Conservation (phyloP, 2,113 vertebrate genomes). For the Chiloscyllium plagiosum region DNA sequence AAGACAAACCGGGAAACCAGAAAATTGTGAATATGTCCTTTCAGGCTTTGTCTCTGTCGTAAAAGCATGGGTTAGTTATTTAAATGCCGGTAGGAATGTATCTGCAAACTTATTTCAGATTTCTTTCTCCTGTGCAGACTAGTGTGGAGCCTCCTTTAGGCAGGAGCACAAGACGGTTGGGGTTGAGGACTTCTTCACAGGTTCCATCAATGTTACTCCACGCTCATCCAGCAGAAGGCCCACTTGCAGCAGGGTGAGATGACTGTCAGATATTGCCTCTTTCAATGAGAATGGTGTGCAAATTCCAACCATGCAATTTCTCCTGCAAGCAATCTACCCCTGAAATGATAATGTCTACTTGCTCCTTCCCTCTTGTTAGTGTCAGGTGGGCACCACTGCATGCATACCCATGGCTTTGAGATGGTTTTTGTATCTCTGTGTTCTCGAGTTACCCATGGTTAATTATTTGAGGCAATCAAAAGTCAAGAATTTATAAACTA, state of each 20-base stretch:
- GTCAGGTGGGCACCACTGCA: neutral
- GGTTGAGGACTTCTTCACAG: conserved; percentile 15
- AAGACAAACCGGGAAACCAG: no score
- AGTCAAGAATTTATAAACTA: neutral
- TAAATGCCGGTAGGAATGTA: neutral
- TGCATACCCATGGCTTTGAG: neutral
- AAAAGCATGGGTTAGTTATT: neutral
- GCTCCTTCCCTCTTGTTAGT: neutral
- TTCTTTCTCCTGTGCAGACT: neutral
- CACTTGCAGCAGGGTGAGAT: conserved; percentile 32
- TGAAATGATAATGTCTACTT: neutral
- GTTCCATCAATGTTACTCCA: conserved; percentile 19
- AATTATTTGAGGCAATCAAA: neutral
- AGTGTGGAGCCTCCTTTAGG: conserved; percentile 28
- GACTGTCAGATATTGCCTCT: neutral
- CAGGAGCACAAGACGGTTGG: conserved; percentile 24
- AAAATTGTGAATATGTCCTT: neutral
- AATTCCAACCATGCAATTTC: neutral
- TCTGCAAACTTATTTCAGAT: neutral
- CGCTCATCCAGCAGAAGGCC: neutral
- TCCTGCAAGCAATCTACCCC: neutral
- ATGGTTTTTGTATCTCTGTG: neutral
- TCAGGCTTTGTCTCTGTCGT: neutral
- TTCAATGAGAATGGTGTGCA: neutral
- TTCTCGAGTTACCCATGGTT: neutral